Evolutionary conservation across 2,888 invertebrate genomes (phyloP), one percentile per base, ranked within the genome.

Genomic region (Mythimna loreyi): DNA sequence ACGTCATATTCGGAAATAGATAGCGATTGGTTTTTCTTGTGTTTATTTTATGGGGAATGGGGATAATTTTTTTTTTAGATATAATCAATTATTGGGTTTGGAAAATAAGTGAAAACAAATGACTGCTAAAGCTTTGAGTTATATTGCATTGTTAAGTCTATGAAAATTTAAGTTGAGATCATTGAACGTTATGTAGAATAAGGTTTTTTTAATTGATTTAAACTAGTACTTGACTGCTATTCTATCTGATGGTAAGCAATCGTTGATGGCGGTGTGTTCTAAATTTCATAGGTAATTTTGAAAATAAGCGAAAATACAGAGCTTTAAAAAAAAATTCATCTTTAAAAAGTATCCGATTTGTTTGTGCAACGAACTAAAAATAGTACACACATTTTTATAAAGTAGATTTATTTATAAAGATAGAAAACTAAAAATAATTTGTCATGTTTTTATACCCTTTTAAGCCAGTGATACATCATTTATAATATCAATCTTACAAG

Each of bases 1-100:
- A 59, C 61, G 67, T 79, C 80, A 62, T 53, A 57, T 28, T 66
- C 43, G 30, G 66, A 79, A 74, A 75, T 66, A 74, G 30, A 80
- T 62, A 23, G 36, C 25, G 16, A 40, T 50, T 65, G 59, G 53
- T 62, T 75, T 50, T 57, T 13, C 16, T 78, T 60, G 36, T 47
- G 49, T 70, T 57, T 11, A 28, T 40, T 72, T 60, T 43, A 9
- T 49, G 50, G 43, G 25, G n/a, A 57, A 36, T 36, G 23, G 4
- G 9, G n/a, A n/a, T n/a, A 16, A 2, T n/a, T 19, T 40, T 40
- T 19, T 5, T 40, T 13, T 40, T 3, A 40, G 28, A 52, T 30
- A 19, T 4, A 30, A 71, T 3, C 8, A 30, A 49, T 5, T 40
- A 40, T 40, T 13, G 40, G 16, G 0, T 6, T 40, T n/a, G 36